Percentiles rank a stretch among this genome's conserved stretches.
These are phyloP conservation scores for Pontoporia blainvillei DNA, from an alignment of 2,113 vertebrate species.

Conservation along the genomic window DNA sequence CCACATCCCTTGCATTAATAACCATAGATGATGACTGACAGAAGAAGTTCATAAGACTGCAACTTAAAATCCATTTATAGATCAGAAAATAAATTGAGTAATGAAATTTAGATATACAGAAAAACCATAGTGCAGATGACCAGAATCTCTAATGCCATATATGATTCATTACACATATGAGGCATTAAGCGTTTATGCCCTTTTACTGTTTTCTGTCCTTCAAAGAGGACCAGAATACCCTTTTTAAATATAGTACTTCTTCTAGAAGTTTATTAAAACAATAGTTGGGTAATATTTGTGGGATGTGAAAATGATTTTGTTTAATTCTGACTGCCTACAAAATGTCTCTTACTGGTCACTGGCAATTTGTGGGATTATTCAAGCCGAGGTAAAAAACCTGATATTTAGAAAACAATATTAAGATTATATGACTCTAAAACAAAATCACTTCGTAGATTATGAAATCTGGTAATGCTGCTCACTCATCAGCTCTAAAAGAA, in stretches of 20 bases:
- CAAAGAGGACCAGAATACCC: background rate
- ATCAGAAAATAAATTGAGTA: conserved; percentile 17
- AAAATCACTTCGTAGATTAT: conserved; percentile 6
- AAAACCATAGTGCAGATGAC: background rate
- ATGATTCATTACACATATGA: background rate
- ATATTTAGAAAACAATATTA: conserved; percentile 25
- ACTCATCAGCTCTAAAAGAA: background rate
- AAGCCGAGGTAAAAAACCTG: background rate
- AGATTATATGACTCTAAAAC: background rate
- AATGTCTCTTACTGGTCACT: background rate
- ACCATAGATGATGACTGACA: conserved; percentile 49
- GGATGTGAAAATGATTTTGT: background rate
- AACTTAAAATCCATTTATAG: conserved; percentile 37
- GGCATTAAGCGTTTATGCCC: background rate
- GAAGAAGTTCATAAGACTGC: conserved; percentile 56
- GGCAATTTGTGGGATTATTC: background rate
- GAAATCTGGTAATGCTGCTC: background rate
- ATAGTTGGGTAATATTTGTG: background rate
- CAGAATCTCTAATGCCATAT: background rate
- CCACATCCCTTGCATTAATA: conserved; percentile 70
- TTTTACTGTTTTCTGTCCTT: background rate
- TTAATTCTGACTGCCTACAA: background rate
- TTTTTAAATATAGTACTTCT: background rate
- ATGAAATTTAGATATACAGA: background rate
- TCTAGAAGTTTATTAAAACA: background rate